A percentile compares a stretch with the other conserved stretches of the same genome.
phyloP scores from a whole-genome alignment of 2,113 vertebrate genomes.

The Talpa occidentalis region DNA sequence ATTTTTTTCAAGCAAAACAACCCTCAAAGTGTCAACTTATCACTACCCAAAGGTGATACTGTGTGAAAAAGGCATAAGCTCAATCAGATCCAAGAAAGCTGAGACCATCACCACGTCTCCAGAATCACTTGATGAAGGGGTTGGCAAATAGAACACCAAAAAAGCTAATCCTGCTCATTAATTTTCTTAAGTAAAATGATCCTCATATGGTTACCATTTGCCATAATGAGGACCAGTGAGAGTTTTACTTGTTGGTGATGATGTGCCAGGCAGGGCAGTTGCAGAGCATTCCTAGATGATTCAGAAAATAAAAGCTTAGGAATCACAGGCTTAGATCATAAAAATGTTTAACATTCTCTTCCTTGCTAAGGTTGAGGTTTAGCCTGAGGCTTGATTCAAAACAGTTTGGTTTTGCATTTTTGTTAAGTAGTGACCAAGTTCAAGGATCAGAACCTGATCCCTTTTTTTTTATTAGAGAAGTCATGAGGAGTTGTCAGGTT shows the following conservation, averaged over 20 bases:
- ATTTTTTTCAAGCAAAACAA: constrained; percentile 7
- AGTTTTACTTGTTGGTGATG: not conserved
- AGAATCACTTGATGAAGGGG: not conserved
- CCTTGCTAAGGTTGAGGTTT: not conserved
- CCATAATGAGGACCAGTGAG: not conserved
- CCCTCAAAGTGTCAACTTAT: not conserved
- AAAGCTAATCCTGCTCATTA: not conserved
- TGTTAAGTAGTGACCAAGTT: not conserved
- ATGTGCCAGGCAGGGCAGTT: not conserved
- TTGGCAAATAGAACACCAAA: not conserved
- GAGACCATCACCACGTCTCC: not conserved
- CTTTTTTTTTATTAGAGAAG: not conserved
- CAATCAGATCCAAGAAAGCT: not conserved
- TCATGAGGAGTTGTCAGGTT: not conserved
- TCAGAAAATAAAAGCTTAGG: not conserved
- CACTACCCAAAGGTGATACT: not conserved
- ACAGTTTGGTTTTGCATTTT: constrained; percentile 31
- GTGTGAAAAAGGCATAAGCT: not conserved
- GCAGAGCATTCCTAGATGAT: not conserved
- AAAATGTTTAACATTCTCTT: not conserved
- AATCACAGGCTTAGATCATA: not conserved
- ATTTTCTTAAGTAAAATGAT: constrained; percentile 7
- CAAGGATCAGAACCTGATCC: not conserved
- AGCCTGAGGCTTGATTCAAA: constrained; percentile 22
- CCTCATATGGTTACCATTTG: not conserved